Evolutionary conservation across 2,113 vertebrate genomes (phyloP).

Genomic region (Neolamprologus devosi): DNA sequence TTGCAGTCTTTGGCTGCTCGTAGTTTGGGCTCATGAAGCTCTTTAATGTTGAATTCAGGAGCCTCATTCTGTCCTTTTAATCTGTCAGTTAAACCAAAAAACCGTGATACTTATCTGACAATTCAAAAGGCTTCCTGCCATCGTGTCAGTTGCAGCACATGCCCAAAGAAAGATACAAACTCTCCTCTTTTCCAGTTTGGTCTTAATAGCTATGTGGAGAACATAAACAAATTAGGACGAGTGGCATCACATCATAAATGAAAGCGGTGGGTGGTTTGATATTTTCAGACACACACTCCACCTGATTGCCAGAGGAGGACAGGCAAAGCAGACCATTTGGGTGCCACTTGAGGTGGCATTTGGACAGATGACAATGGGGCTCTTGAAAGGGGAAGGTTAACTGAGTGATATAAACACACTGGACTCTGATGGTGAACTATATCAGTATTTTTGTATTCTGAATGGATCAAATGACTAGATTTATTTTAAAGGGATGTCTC

Average conservation of each 20-base stretch:
- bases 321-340: slow-evolving; percentile 2
- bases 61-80: neutral
- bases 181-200: neutral
- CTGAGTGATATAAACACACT: slow-evolving; percentile 10
- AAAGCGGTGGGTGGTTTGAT: slow-evolving; percentile 2
- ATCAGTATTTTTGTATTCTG: neutral
- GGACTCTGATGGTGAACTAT: neutral
- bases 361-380: slow-evolving; percentile 28
- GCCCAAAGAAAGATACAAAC: neutral
- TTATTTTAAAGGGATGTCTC: neutral
- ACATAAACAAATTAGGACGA: slow-evolving; percentile 36
- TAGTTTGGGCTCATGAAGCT: neutral
- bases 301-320: slow-evolving; percentile 46
- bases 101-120: neutral
- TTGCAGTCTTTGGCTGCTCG: neutral
- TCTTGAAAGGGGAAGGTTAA: slow-evolving; percentile 22
- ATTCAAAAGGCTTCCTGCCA: neutral
- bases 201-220: slow-evolving; percentile 21
- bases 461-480: neutral
- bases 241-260: neutral
- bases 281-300: slow-evolving; percentile 1
- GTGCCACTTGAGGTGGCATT: slow-evolving; percentile 21
- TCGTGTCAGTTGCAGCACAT: neutral
- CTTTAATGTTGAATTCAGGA: neutral
- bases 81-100: neutral